Base-by-base conservation (phyloP, 2,113 vertebrate species). In the Dryoscopus gambensis region DNA sequence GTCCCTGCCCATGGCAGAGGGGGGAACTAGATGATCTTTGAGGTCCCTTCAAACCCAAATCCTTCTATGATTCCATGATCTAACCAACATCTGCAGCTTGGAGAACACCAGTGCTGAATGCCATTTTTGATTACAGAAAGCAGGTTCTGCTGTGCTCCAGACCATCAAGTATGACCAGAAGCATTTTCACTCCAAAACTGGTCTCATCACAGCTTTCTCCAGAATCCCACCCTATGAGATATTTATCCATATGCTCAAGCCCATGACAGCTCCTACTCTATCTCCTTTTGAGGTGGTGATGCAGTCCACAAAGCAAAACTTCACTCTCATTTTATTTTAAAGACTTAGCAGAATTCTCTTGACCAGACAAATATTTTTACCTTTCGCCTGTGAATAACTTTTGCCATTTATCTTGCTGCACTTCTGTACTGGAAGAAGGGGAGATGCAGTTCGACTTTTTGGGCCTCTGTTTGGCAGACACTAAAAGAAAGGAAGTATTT, bases 341-440 rank as follows among this genome's bases (percentile, higher is more conserved):
- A 78, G n/a, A 50, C 2, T 68, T 63, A 56, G 24, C 5, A 87
- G 57, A 90, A 76, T 84, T 84, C 28, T 85, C 46, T 27, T 27
- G 31, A 47, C 46, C 4, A 40, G 63, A 75, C 30, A 87, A 93
- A 44, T 12, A 37, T 75, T 59, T 87, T 88, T 98, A 98, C 98
- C 98, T 98, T 98, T 87, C 76, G 75, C 60, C 40, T 85, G 92
- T 46, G 98, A 97, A 28, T 85, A 90, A 49, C 85, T 97, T 96
- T 60, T 97, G 35, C 96, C 49, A 63, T 44, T 84, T 20, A 89
- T 97, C 53, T 74, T 97, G 84, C 86, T 95, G 87, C 35, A 93
- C 59, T 97, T 97, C 91, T 97, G 97, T 70, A 70, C 55, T 79
- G 97, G 96, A 94, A 86, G 87, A 92, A 96, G 91, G 4, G 77